phyloP scores from a whole-genome alignment of 37 sponge, comb jelly and placozoan species.

The Crambe crambe region DNA sequence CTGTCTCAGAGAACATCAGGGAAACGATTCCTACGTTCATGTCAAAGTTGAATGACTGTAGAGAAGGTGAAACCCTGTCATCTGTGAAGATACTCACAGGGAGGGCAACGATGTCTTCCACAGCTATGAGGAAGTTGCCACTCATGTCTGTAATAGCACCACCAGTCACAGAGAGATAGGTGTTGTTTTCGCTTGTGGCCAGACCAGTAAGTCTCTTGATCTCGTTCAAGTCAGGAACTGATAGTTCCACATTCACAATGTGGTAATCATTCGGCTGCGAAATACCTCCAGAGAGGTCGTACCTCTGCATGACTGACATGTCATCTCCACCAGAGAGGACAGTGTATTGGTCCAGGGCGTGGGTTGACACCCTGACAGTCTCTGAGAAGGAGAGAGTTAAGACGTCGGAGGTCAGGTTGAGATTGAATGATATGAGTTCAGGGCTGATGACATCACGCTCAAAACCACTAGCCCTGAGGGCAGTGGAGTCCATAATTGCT shows the following conservation, averaged over 20 bases:
- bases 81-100: conserved; percentile 19
- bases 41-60: conserved; percentile 63
- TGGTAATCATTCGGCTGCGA: conserved; percentile 34
- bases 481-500: conserved; percentile 3
- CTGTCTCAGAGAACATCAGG: conserved; percentile 87
- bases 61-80: conserved; percentile 54
- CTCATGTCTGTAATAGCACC: conserved; percentile 76
- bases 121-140: conserved; percentile 53
- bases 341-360: conserved; percentile 32
- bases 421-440: conserved; percentile 45
- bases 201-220: conserved; percentile 56
- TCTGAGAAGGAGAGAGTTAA: conserved; percentile 85
- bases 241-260: conserved; percentile 51
- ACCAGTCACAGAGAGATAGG: conserved; percentile 49
- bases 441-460: conserved; percentile 67
- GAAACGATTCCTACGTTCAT: conserved; percentile 69
- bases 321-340: conserved; percentile 22
- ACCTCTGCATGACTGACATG: neutral
- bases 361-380: conserved; percentile 64
- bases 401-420: conserved; percentile 74
- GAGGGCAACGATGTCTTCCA: conserved; percentile 7
- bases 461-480: conserved; percentile 43
- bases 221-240: conserved; percentile 62
- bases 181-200: conserved; percentile 47
- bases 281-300: conserved; percentile 66